Percentiles rank a stretch among this genome's conserved stretches.
Conservation (phyloP, 2,113 vertebrate species). For the Ifrita kowaldi region DNA sequence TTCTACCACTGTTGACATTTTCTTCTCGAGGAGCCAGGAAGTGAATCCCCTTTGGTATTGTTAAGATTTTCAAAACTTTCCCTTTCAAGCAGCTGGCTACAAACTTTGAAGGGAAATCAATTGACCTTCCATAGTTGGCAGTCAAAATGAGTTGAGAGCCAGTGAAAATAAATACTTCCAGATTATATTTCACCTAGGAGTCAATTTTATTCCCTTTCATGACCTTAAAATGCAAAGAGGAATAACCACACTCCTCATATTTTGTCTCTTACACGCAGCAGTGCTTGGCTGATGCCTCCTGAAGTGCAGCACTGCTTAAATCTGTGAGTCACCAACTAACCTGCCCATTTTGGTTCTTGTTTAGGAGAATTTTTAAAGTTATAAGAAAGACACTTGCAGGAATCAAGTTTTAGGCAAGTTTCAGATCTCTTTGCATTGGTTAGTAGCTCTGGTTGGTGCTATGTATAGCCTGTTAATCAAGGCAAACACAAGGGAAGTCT, state of each 20-base stretch:
- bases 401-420: neutral
- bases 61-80: neutral
- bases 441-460: neutral
- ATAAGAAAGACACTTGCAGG: neutral
- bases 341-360: neutral
- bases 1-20: neutral
- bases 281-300: neutral
- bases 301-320: neutral
- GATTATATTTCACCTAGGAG: neutral
- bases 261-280: neutral
- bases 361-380: neutral
- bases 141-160: neutral
- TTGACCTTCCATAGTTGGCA: neutral
- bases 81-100: neutral
- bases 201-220: neutral
- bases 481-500: neutral
- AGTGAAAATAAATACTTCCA: slow-evolving; percentile 22
- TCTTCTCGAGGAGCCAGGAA: neutral
- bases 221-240: neutral
- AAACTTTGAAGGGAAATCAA: neutral
- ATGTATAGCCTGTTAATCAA: neutral
- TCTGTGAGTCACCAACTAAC: neutral
- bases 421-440: neutral
- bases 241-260: neutral
- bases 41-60: neutral